These are phyloP conservation scores for Microcaecilia unicolor DNA, from an alignment of 2,797 vertebrate genomes.

Conservation along the genomic window DNA sequence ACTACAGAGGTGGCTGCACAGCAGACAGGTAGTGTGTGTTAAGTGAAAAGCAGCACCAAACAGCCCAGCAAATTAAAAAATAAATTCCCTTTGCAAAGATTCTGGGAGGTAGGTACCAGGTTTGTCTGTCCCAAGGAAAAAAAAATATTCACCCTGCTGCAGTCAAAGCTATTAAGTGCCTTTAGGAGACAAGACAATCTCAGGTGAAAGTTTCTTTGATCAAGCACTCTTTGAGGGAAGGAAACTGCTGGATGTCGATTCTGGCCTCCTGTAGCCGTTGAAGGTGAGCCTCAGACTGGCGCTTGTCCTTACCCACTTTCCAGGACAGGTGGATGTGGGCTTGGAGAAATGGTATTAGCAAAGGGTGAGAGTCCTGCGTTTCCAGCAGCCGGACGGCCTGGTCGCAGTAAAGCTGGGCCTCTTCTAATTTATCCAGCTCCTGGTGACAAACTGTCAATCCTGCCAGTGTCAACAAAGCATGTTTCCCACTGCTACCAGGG, in stretches of 20 bases:
- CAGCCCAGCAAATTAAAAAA: too few relatives aligned
- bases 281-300: slow-evolving; percentile 71
- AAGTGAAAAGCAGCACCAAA: too few relatives aligned
- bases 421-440: slow-evolving; percentile 70
- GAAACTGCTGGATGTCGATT: slow-evolving; percentile 52
- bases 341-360: slow-evolving; percentile 72
- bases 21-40: too few relatives aligned
- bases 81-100: too few relatives aligned
- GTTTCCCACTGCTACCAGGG: slow-evolving; percentile 40
- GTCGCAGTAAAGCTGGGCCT: slow-evolving; percentile 75
- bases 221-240: slow-evolving; percentile 74
- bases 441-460: slow-evolving; percentile 79
- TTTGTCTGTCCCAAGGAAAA: too few relatives aligned
- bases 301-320: slow-evolving; percentile 81
- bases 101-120: too few relatives aligned
- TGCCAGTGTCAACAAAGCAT: slow-evolving; percentile 67
- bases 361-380: slow-evolving; percentile 48
- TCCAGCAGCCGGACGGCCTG: slow-evolving; percentile 66
- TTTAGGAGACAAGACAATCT: too few relatives aligned
- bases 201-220: slow-evolving; percentile 70
- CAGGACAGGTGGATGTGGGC: slow-evolving; percentile 75
- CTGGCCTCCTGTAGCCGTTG: slow-evolving; percentile 62
- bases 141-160: too few relatives aligned
- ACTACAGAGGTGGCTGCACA: too few relatives aligned
- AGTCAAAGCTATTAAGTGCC: too few relatives aligned